Evolutionary conservation across 2,888 invertebrate genomes (phyloP), one percentile per base, ranked within the genome.

Genomic region (Protophormia terraenovae): DNA sequence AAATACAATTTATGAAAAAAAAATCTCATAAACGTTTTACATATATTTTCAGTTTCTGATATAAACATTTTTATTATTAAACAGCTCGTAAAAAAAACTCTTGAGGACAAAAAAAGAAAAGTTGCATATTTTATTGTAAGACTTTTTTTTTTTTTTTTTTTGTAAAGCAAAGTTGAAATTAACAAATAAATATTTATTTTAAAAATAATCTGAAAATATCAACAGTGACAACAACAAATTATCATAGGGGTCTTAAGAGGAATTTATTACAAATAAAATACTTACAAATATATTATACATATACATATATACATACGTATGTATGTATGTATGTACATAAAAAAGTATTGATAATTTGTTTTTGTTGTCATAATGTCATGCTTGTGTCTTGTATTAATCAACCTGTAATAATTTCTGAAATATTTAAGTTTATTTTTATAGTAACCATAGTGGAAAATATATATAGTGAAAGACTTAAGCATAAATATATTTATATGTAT

Each of bases 11-110:
- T 58, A 29, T 27, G 27, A 58, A 58, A 29, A n/a, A 29, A 29
- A 58, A 69, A 29, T 45, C 58, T 35, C 67, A 35, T 77, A 77
- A 77, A 67, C 29, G 69, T 67, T 67, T 66, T 45, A 41, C 22
- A 66, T 45, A n/a, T n/a, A 24, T 64, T 64, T 64, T 16, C 38
- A 19, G 24, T 73, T 62, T 73, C 62, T 62, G 75, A 32, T 62
- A 75, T 53, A 64, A 75, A 62, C 62, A 75, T 75, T 75, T 58
- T 75, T 75, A 75, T 75, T 64, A 75, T 50, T 73, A 75, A 75
- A 53, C 75, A 75, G 75, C 62, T 75, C 75, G 62, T 75, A 75
- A 75, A 75, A 62, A 35, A 64, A 64, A 12, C 64, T 64, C 10
- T 22, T 24, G 41, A 29, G 47, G 7, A 14, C 16, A 16, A n/a